Evolutionary conservation across 2,888 invertebrate species (phyloP).

Genomic region (Dryococelus australis): DNA sequence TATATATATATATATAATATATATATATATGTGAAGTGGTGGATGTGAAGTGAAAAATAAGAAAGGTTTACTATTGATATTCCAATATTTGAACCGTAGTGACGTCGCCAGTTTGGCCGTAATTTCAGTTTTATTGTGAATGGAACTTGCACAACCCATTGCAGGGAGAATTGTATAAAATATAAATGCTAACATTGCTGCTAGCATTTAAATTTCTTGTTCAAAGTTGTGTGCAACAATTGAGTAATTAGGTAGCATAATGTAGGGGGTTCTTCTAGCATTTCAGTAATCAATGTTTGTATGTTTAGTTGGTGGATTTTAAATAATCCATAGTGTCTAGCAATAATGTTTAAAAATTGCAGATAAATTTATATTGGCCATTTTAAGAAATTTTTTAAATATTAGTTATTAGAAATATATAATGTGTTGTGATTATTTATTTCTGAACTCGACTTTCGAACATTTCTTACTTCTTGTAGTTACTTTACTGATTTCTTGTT

Average conservation of each 20-base stretch:
- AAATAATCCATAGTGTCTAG: neutral
- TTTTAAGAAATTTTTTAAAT: conserved; percentile 8
- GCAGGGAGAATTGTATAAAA: neutral
- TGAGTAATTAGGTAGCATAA: conserved; percentile 20
- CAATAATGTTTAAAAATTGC: conserved; percentile 17
- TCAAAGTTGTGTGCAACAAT: neutral
- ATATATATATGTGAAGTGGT: too few species aligned
- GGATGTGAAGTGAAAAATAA: neutral
- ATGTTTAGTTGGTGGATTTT: conserved; percentile 1
- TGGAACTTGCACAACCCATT: neutral
- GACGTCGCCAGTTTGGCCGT: conserved; percentile 12
- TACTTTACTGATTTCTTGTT: neutral
- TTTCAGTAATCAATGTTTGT: conserved; percentile 4
- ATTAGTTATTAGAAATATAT: conserved; percentile 18
- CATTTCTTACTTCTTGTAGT: conserved; percentile 19
- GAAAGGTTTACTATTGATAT: conserved; percentile 27
- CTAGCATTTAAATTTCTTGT: neutral
- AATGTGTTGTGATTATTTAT: conserved; percentile 25
- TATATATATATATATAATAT: too few species aligned
- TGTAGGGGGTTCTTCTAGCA: conserved; percentile 25
- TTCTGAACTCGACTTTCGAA: conserved; percentile 16
- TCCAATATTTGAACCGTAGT: conserved; percentile 12
- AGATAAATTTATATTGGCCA: neutral
- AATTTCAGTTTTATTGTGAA: neutral
- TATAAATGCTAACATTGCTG: neutral